A percentile compares a stretch with the other conserved stretches of the same genome.
Evolutionary conservation across 2,888 invertebrate genomes (phyloP).

Genomic region (Stegophylla sp.): DNA sequence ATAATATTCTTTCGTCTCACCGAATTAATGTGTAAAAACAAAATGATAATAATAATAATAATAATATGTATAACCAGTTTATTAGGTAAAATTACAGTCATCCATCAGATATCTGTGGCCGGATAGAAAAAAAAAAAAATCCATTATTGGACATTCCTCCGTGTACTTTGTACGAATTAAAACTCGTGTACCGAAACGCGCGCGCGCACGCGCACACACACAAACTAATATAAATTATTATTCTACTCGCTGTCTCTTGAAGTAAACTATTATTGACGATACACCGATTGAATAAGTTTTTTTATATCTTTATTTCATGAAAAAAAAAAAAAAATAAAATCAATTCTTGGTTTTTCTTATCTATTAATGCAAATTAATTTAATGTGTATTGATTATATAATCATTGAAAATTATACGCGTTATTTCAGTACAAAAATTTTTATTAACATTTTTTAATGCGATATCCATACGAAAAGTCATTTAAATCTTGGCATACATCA

Average conservation of each 20-base stretch:
- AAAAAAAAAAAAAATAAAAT: background rate
- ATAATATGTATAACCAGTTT: slow-evolving; percentile 27
- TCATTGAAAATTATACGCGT: background rate
- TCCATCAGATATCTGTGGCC: slow-evolving; percentile 39
- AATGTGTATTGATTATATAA: background rate
- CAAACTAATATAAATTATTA: slow-evolving; percentile 22
- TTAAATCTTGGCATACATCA: too few species aligned
- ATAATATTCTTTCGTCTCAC: background rate
- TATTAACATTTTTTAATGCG: too few species aligned
- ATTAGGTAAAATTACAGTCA: slow-evolving; percentile 41
- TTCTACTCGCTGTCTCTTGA: background rate
- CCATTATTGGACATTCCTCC: slow-evolving; percentile 50
- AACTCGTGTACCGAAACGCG: slow-evolving; percentile 6
- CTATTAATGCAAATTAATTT: background rate
- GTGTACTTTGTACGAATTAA: slow-evolving; percentile 44
- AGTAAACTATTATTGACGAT: slow-evolving; percentile 42
- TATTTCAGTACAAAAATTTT: background rate
- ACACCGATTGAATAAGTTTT: slow-evolving; percentile 37
- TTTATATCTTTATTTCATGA: slow-evolving; percentile 22
- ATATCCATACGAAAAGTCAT: too few species aligned
- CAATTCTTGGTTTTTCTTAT: background rate
- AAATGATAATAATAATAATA: too few species aligned
- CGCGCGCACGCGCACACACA: too few species aligned
- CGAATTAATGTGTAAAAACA: slow-evolving; percentile 18
- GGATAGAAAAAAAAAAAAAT: slow-evolving; percentile 33